Evolutionary conservation across 2,797 vertebrate species (phyloP), one percentile per base, ranked within the genome.

Genomic region (Micropoecilia bifurca): DNA sequence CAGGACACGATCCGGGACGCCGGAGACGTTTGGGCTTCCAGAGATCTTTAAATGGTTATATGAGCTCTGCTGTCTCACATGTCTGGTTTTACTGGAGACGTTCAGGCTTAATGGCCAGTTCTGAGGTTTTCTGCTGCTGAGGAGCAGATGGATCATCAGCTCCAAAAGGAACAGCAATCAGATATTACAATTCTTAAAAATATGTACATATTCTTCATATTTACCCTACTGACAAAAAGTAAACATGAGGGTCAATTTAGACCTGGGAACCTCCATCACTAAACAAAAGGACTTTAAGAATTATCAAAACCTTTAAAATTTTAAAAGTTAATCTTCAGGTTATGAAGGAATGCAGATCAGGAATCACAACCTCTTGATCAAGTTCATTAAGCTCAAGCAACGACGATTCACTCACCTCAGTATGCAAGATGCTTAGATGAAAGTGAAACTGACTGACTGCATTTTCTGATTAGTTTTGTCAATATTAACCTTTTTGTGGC

Each of bases 1-100:
- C 50, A 43, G 79, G 79, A 74, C 53, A 61, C 57, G 30, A 61
- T 7, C 61, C 39, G 61, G 30, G 61, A 22, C 7, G 53, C 30
- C 59, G 2, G 76, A 76, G 74, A 77, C 4, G 53, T 28, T 1
- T 39, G 36, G 25, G 8, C 63, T 68, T 41, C 20, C 63, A 25
- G 63, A 68, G 63, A 68, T 25, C 63, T 68, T 68, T 25, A 68
- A 25, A 68, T 12, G 63, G 63, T 41, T 41, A 41, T 25, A 1
- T 22, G 36, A 22, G 8, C 12, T 68, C 63, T 41, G 4, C 33
- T 18, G 61, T 20, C 16, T 36, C 36, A 33, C 30, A 66, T 6
- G 39, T n/a, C 39, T 43, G 66, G 22, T 69, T 45, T 43, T 69
- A n/a, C 41, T 45, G 22, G 36, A 12, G 20, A 18, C 9, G 9